phyloP scores from a whole-genome alignment of 2,888 invertebrate genomes.

The Yponomeuta evonymella region DNA sequence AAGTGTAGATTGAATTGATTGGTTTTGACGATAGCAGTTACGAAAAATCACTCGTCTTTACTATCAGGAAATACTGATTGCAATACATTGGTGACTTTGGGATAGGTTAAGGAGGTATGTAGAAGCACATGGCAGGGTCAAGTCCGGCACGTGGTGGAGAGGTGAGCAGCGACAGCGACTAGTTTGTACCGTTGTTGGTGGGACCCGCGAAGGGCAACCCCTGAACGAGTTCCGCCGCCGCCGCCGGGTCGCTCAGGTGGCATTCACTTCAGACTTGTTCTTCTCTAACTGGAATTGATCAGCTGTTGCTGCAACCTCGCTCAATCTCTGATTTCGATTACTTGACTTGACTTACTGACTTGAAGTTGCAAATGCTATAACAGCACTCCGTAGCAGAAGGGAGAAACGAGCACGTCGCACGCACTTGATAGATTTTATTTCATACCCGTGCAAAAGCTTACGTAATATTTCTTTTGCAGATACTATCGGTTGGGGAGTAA shows the following conservation, averaged over 20 bases:
- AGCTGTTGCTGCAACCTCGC: constrained; percentile 56
- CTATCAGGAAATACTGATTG: not conserved
- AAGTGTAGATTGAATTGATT: not conserved
- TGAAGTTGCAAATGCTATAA: too few species aligned
- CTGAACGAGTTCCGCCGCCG: constrained; percentile 65
- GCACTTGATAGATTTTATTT: not conserved
- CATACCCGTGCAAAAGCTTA: not conserved
- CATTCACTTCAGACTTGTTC: constrained; percentile 66
- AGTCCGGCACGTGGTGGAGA: constrained; percentile 61
- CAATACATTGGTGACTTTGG: not conserved
- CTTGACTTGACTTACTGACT: not conserved
- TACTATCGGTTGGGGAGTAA: constrained; percentile 42
- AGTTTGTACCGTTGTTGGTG: constrained; percentile 67
- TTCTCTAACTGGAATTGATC: constrained; percentile 72
- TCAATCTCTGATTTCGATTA: constrained; percentile 27
- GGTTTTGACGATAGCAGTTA: not conserved
- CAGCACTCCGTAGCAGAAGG: not conserved
- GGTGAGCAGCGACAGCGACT: constrained; percentile 44
- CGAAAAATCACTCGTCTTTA: not conserved
- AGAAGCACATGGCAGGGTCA: not conserved
- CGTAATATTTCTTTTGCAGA: constrained; percentile 43
- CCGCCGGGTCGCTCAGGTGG: constrained; percentile 61
- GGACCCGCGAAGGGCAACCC: constrained; percentile 54
- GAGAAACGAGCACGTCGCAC: not conserved
- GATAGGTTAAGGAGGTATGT: not conserved